Evolutionary conservation across 2,797 vertebrate genomes (phyloP).

Genomic region (Xenops minutus): DNA sequence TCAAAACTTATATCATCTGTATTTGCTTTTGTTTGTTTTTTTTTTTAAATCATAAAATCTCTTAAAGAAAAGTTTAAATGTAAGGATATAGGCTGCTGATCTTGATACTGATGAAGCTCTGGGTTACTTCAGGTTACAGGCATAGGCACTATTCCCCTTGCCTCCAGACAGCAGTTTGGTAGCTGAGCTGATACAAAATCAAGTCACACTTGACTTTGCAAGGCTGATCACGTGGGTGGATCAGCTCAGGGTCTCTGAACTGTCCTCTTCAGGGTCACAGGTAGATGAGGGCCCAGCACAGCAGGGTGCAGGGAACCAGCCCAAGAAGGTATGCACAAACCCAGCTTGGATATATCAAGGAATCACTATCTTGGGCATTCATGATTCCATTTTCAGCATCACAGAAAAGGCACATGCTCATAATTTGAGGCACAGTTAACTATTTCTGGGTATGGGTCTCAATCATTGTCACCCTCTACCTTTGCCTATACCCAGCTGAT

Average conservation of each 20-base stretch:
- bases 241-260: neutral
- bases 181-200: neutral
- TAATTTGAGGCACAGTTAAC: neutral
- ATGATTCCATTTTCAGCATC: neutral
- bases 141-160: neutral
- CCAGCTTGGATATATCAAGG: neutral
- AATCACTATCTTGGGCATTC: neutral
- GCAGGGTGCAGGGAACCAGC: neutral
- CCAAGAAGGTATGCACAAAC: neutral
- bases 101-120: constrained; percentile 25
- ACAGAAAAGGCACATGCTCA: neutral
- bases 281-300: neutral
- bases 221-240: neutral
- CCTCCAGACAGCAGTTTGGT: neutral
- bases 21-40: neutral
- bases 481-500: neutral
- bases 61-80: constrained; percentile 44
- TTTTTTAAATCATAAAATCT: neutral
- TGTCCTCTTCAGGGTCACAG: neutral
- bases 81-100: constrained; percentile 20
- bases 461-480: neutral
- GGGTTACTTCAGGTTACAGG: neutral
- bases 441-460: neutral
- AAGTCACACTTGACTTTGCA: neutral
- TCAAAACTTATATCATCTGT: constrained; percentile 30